Conservation (phyloP, 2,113 vertebrate genomes). For the Ondatra zibethicus region DNA sequence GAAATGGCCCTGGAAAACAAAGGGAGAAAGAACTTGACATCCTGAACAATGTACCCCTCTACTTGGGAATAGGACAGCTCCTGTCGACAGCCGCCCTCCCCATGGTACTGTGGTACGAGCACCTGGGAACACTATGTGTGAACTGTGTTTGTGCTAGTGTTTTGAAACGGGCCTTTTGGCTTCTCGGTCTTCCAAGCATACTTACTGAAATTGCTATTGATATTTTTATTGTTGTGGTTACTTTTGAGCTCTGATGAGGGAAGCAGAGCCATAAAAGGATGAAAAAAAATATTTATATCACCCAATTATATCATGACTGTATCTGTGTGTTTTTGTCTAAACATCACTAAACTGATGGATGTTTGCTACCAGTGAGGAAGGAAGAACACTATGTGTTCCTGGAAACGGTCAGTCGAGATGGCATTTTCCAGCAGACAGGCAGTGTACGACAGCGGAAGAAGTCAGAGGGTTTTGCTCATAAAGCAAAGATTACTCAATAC, state of each 20-base stretch:
- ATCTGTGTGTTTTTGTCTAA: conserved; percentile 64
- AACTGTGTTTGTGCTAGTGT: conserved; percentile 53
- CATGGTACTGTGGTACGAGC: conserved; percentile 7
- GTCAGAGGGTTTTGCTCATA: conserved; percentile 34
- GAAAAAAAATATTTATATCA: conserved; percentile 61
- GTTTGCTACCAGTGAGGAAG: background rate
- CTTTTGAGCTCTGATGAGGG: background rate
- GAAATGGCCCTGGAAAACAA: background rate
- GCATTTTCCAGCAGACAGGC: conserved; percentile 25
- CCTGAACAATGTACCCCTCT: background rate
- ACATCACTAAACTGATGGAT: conserved; percentile 2
- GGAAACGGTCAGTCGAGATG: background rate
- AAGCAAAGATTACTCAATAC: conserved; percentile 52
- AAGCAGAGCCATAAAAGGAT: background rate
- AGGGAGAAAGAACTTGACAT: background rate
- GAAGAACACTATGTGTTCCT: background rate
- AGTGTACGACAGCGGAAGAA: conserved; percentile 11
- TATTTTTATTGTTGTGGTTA: conserved; percentile 45
- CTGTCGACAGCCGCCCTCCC: background rate
- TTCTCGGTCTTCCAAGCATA: conserved; percentile 39
- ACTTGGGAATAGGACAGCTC: background rate
- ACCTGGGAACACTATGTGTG: background rate
- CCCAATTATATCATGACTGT: conserved; percentile 25
- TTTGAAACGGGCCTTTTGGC: conserved; percentile 16
- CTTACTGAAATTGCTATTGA: conserved; percentile 36